Evolutionary conservation across 2,797 vertebrate genomes (phyloP), one percentile per base, ranked within the genome.

Genomic region (Pseudotriccus pelzelni): DNA sequence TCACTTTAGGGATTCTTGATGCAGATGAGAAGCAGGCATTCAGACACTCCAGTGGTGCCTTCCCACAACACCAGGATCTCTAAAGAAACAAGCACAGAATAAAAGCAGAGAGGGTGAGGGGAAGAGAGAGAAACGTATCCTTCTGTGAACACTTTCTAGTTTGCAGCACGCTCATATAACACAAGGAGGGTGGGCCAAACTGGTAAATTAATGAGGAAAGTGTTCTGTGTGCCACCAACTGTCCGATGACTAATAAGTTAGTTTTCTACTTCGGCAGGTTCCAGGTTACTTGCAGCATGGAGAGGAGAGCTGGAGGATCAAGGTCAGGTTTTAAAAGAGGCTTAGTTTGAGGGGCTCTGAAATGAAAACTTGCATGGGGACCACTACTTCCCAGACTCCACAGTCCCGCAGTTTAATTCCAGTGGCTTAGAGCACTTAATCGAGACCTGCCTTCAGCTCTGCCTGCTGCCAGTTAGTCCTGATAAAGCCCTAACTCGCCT

Each of bases 211-310:
- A 87, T 70, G 72, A 84, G 84, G 68, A 74, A 30, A 64, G 69
- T 60, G 34, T 58, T 84, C 67, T 46, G n/a, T 85, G 84, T 96
- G 90, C 90, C 72, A 83, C 83, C 84, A 90, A 85, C 72, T 93
- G 60, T 64, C 90, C 72, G 76, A 18, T 92, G 68, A 62, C 86
- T 94, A 74, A 60, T 80, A 62, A 62, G 12, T 77, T 74, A 9
- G 64, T 46, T 74, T 87, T 91, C 81, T 89, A 6, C 79, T 93
- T 91, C 23, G 67, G 87, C 95, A 92, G 86, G 84, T 80, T 84
- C 76, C 32, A 41, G 70, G 58, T 84, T 68, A 41, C 78, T 81
- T 70, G 58, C 52, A 91, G 60, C 49, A 53, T 8, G 53, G 55
- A 80, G 78, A 75, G 28, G 44, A 77, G 56, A 82, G 43, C 68